phyloP scores from a whole-genome alignment of 2,113 vertebrate species.

The Fulica atra region DNA sequence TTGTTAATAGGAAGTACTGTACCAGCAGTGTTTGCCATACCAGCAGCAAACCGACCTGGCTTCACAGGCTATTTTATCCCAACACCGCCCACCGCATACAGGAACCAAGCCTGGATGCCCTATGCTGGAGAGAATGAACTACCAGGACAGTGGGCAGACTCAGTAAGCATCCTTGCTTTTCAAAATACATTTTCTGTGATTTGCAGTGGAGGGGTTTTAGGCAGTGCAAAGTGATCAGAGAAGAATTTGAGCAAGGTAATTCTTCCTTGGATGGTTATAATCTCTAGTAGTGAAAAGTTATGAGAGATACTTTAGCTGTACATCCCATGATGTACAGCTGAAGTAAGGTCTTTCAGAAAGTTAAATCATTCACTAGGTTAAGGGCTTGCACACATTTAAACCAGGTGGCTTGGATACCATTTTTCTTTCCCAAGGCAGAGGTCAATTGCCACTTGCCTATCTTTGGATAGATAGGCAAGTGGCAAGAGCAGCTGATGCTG shows the following conservation, averaged over 20 bases:
- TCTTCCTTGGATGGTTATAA: not conserved
- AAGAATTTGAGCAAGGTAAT: not conserved
- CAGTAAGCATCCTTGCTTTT: slow-evolving; percentile 81
- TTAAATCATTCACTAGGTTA: not conserved
- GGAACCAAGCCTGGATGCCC: slow-evolving; percentile 95
- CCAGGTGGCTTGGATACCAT: not conserved
- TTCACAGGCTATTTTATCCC: slow-evolving; percentile 94
- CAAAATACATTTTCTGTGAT: not conserved
- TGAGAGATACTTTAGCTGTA: not conserved
- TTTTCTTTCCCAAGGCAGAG: not conserved
- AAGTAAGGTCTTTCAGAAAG: not conserved
- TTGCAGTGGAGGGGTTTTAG: not conserved
- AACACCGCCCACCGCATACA: slow-evolving; percentile 89
- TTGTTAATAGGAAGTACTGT: slow-evolving; percentile 88
- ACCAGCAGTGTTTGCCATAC: slow-evolving; percentile 95
- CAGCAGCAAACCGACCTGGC: slow-evolving; percentile 88
- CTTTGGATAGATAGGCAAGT: not conserved
- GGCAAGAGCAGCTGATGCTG: not conserved
- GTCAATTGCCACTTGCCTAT: no score
- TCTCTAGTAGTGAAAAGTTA: not conserved
- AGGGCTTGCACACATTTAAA: not conserved
- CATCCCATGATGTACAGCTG: no score
- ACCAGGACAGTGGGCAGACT: slow-evolving; percentile 92
- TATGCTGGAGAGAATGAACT: slow-evolving; percentile 92
- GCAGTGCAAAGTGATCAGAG: not conserved